These are phyloP conservation scores for Campoletis sonorensis DNA, from an alignment of 1,140 invertebrate genomes.

Conservation along the genomic window DNA sequence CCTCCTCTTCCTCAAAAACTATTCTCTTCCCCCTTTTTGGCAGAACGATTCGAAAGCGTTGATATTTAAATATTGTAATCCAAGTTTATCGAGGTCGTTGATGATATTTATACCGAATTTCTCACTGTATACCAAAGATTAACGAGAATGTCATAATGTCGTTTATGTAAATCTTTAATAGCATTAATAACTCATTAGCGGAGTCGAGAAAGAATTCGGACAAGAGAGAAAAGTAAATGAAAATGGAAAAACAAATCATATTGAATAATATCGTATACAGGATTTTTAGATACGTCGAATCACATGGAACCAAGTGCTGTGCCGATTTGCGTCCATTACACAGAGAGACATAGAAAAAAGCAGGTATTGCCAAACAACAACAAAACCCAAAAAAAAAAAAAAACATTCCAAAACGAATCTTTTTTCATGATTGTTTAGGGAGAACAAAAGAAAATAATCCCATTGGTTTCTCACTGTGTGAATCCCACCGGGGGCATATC, in stretches of 20 bases:
- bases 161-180: constrained; percentile 50
- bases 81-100: constrained; percentile 61
- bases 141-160: constrained; percentile 68
- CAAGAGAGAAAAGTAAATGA: neutral
- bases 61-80: constrained; percentile 40
- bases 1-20: neutral
- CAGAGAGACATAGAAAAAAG: constrained; percentile 11
- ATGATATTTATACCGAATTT: constrained; percentile 69
- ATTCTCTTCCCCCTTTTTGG: neutral
- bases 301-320: neutral
- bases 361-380: neutral
- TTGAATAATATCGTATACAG: constrained; percentile 32
- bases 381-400: no score
- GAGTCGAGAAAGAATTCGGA: constrained; percentile 31
- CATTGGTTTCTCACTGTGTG: constrained; percentile 15
- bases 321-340: constrained; percentile 36
- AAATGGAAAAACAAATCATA: constrained; percentile 36
- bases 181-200: constrained; percentile 36
- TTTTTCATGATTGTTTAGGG: neutral
- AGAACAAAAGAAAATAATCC: neutral
- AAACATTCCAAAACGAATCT: constrained; percentile 32
- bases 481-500: constrained; percentile 30
- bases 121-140: constrained; percentile 76
- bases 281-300: constrained; percentile 39
- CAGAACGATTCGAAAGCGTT: constrained; percentile 31